These are phyloP conservation scores for Prostheceraeus crozeri DNA, from an alignment of 2,888 invertebrate genomes.

Conservation along the genomic window DNA sequence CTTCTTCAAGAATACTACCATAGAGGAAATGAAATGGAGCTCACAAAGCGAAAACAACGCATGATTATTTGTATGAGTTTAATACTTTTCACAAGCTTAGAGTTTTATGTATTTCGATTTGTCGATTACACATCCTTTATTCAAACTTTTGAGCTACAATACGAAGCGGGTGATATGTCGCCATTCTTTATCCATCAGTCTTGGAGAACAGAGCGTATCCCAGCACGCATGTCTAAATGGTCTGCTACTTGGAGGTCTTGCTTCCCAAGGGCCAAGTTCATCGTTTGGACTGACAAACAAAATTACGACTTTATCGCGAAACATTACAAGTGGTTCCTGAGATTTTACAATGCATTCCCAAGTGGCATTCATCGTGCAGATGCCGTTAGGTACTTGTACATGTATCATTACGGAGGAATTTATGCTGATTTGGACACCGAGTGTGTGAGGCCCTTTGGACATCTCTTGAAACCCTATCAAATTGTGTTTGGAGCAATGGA, in stretches of 20 bases:
- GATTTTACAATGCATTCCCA: slow-evolving; percentile 4
- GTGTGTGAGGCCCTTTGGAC: slow-evolving; percentile 28
- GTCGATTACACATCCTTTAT: too few relatives aligned
- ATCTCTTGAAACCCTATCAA: slow-evolving; percentile 7
- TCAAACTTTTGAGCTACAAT: too few relatives aligned
- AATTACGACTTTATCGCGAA: slow-evolving; percentile 22
- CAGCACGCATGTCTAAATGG: slow-evolving; percentile 13
- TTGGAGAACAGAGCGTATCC: slow-evolving; percentile 15
- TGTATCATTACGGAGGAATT: slow-evolving; percentile 32
- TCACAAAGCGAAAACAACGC: too few relatives aligned
- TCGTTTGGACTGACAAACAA: slow-evolving; percentile 18
- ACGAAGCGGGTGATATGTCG: too few relatives aligned
- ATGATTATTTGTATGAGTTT: too few relatives aligned
- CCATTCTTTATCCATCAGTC: slow-evolving; percentile 24
- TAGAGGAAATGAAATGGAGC: too few relatives aligned
- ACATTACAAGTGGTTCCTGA: slow-evolving; percentile 30
- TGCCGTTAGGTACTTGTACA: slow-evolving; percentile 29
- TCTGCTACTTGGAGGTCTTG: not conserved
- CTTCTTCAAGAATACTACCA: too few relatives aligned
- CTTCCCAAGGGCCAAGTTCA: slow-evolving; percentile 2
- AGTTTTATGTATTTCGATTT: too few relatives aligned
- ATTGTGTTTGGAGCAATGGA: slow-evolving; percentile 33
- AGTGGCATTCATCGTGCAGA: slow-evolving; percentile 16
- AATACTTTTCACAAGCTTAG: too few relatives aligned
- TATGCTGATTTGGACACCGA: slow-evolving; percentile 29